Evolutionary conservation across 2,113 vertebrate species (phyloP), one percentile per base, ranked within the genome.

Genomic region (Heteronetta atricapilla): DNA sequence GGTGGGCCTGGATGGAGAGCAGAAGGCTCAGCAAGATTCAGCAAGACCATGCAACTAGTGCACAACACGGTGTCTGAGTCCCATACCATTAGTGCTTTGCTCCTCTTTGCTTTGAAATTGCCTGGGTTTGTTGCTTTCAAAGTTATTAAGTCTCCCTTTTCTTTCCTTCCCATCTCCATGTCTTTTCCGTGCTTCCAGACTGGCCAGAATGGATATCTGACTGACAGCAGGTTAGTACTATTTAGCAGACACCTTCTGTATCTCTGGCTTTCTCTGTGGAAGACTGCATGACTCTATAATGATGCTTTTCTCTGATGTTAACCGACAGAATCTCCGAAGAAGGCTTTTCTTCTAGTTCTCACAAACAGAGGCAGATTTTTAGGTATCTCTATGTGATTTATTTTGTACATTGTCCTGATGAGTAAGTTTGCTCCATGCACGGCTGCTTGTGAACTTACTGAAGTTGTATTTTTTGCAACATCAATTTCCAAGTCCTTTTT

Each of bases 181-280:
- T 29, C 62, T 56, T 78, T 44, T 46, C 80, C 2, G 2, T 79
- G 97, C 98, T 98, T 97, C 92, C 98, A 99, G 99, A 98, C 98
- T 91, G 99, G 99, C 97, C 99, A 99, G 97, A 99, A 99, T 8
- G 99, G 99, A 98, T 99, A 98, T 98, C 98, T 99, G 97, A 98
- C 98, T 22, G 99, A 99, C 96, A 99, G 98, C 99, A 99, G 99
- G 99, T 99, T 97, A 99, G 98, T 97, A 91, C 85, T 91, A 55
- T 50, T 48, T 48, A 76, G 84, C 86, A 89, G 94, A 68, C 69
- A 31, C 92, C 93, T 16, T 34, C 53, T 76, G 56, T 73, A 33
- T 33, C 82, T 60, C 88, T 87, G 91, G 46, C 95, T 97, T 93
- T 96, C 75, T 87, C 88, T 93, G 4, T 17, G 6, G 83, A 91